These are phyloP conservation scores for Drosophila kikkawai DNA, from an alignment of 1,140 invertebrate species.

Conservation along the genomic window DNA sequence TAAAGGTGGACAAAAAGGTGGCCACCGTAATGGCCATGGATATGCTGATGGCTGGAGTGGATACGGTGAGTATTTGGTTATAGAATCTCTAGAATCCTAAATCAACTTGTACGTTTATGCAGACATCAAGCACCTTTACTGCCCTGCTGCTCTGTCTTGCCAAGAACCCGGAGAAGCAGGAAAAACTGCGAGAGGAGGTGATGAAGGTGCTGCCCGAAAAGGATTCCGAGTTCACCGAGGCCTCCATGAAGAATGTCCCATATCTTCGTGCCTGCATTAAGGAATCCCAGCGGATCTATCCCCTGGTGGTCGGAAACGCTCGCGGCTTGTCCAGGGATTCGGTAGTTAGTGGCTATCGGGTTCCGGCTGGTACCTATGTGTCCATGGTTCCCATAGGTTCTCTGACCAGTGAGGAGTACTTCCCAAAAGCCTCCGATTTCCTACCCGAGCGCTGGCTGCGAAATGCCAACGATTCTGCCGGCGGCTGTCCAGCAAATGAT, in stretches of 20 bases:
- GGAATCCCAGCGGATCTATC: conserved; percentile 87
- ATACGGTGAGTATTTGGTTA: conserved; percentile 63
- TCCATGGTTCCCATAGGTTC: conserved; percentile 83
- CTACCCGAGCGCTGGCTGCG: conserved; percentile 87
- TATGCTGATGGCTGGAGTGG: conserved; percentile 83
- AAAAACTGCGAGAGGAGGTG: conserved; percentile 90
- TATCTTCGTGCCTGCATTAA: conserved; percentile 89
- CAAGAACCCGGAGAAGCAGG: conserved; percentile 90
- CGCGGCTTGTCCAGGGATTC: conserved; percentile 86
- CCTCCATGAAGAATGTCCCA: conserved; percentile 86
- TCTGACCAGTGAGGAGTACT: conserved; percentile 85
- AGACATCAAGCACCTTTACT: conserved; percentile 61
- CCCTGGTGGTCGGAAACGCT: conserved; percentile 85
- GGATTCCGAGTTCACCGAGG: conserved; percentile 86
- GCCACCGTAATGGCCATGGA: conserved; percentile 85
- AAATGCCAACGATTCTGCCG: conserved; percentile 44
- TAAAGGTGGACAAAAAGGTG: conserved; percentile 85
- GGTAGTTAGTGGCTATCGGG: conserved; percentile 86
- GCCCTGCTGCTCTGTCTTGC: conserved; percentile 86
- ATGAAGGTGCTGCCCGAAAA: conserved; percentile 86
- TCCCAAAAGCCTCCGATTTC: conserved; percentile 85
- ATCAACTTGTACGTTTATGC: neutral
- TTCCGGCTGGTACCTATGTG: conserved; percentile 86
- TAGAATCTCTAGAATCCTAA: too few species aligned
- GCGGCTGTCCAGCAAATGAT: conserved; percentile 62